These are phyloP conservation scores for Drosophila grimshawi DNA, from an alignment of 1,140 invertebrate species.

Conservation along the genomic window DNA sequence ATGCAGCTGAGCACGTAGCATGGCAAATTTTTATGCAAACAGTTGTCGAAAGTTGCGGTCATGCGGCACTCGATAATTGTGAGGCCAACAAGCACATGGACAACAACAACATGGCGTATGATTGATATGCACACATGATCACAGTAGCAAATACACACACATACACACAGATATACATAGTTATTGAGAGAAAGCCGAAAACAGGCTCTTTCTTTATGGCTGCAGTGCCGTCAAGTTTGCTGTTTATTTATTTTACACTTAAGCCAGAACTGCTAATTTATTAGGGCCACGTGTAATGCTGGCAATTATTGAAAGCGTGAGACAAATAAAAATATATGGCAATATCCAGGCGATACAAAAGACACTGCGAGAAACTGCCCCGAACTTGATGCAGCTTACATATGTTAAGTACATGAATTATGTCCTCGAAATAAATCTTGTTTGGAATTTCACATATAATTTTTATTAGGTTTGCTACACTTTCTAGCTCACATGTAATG, in stretches of 20 bases:
- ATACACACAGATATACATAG: constrained; percentile 1
- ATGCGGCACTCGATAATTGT: constrained; percentile 24
- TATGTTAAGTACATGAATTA: too few relatives aligned
- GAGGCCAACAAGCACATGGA: not conserved
- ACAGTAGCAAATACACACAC: not conserved
- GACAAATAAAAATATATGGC: constrained; percentile 79
- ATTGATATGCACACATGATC: constrained; percentile 32
- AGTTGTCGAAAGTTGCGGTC: constrained; percentile 48
- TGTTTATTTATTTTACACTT: constrained; percentile 65
- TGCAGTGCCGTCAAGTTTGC: constrained; percentile 38
- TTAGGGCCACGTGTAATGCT: constrained; percentile 78
- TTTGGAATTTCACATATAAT: too few relatives aligned
- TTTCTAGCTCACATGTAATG: too few relatives aligned
- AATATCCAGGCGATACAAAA: constrained; percentile 45
- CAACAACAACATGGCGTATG: constrained; percentile 44
- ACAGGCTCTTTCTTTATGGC: constrained; percentile 37
- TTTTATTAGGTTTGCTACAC: too few relatives aligned
- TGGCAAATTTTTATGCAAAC: constrained; percentile 66
- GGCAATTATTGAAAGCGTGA: constrained; percentile 83
- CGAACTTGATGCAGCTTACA: too few relatives aligned
- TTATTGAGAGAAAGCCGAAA: not conserved
- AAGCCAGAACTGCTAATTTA: constrained; percentile 68
- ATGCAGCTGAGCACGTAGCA: constrained; percentile 48
- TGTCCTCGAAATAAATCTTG: too few relatives aligned
- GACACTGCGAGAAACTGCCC: not conserved